Percentiles rank a stretch among this genome's conserved stretches.
These are phyloP conservation scores for Scaptodrosophila latifasciaeformis DNA, from an alignment of 2,888 invertebrate genomes.

Conservation along the genomic window DNA sequence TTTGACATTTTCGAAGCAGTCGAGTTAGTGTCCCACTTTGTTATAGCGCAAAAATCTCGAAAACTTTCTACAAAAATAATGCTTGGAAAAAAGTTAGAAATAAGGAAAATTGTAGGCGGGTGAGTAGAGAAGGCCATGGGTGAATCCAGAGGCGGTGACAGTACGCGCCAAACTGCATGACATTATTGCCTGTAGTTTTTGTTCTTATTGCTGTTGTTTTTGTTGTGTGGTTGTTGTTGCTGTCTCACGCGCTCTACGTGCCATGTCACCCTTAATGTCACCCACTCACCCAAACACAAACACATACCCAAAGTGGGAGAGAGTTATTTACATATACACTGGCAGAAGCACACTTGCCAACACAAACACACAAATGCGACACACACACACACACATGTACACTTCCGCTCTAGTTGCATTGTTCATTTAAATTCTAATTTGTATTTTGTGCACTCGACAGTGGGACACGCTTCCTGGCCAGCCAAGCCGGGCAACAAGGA, in stretches of 20 bases:
- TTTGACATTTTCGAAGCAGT: constrained; percentile 54
- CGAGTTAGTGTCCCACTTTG: constrained; percentile 54
- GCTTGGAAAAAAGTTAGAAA: neutral
- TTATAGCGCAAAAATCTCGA: constrained; percentile 33
- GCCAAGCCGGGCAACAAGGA: neutral
- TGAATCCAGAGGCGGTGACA: constrained; percentile 24
- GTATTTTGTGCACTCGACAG: constrained; percentile 61
- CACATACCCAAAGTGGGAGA: neutral
- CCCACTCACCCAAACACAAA: constrained; percentile 3
- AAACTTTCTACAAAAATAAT: constrained; percentile 27
- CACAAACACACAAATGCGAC: no score
- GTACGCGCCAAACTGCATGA: constrained; percentile 55
- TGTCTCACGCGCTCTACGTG: constrained; percentile 45
- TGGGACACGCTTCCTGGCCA: constrained; percentile 46
- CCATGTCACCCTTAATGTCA: constrained; percentile 43
- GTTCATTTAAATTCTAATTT: constrained; percentile 70
- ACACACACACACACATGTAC: constrained; percentile 28
- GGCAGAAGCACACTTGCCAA: no score
- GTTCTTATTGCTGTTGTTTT: constrained; percentile 15
- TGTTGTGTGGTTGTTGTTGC: constrained; percentile 24
- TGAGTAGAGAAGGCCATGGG: neutral
- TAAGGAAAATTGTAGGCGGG: neutral
- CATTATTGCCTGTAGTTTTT: constrained; percentile 50
- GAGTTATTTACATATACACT: neutral
- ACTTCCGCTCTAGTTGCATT: constrained; percentile 63